Evolutionary conservation across 2,113 vertebrate genomes (phyloP), one percentile per base, ranked within the genome.

Genomic region (Cervus canadensis): DNA sequence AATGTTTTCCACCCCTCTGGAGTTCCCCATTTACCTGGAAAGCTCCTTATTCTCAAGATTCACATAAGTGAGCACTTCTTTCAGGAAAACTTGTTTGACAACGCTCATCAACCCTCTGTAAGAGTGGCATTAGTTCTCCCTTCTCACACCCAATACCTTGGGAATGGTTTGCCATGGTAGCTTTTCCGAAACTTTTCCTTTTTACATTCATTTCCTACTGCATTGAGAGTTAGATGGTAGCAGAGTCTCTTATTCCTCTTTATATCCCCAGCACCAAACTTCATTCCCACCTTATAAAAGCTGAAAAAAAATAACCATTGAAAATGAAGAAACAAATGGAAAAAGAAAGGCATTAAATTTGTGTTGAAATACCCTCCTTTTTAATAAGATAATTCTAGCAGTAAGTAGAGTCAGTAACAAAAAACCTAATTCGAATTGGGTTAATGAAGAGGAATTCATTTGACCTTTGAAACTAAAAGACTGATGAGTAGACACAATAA

Each of bases 141-240:
- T 62, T 6, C 56, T 84, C 33, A 26, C 15, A 36, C 1, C 17
- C 54, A 64, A 54, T 11, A 78, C 43, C 12, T 45, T 50, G 17
- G 28, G 25, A 25, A n/a, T 17, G 25, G 10, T 14, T 84, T 90
- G 28, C 48, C 28, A 25, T 1, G 6, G 21, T 43, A 33, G 10
- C 3, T 52, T 64, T 90, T 83, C 71, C 15, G n/a, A 95, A 96
- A 52, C 43, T 56, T 52, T 84, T 81, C 64, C 45, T 60, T 36
- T 95, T 19, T 48, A 23, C 1, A 5, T 76, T 82, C 40, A 43
- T 57, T 40, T 62, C 12, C 16, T 12, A 28, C 6, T 57, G 25
- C 19, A 40, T 5, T 17, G 21, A 84, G 30, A 74, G 7, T 50
- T 57, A n/a, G 19, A 95, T 40, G 25, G 26, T 33, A 52, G 7